Percentiles rank a stretch among this genome's conserved stretches.
These are phyloP conservation scores for Halcyon malimbica DNA, from an alignment of 2,113 vertebrate genomes.

Conservation along the genomic window DNA sequence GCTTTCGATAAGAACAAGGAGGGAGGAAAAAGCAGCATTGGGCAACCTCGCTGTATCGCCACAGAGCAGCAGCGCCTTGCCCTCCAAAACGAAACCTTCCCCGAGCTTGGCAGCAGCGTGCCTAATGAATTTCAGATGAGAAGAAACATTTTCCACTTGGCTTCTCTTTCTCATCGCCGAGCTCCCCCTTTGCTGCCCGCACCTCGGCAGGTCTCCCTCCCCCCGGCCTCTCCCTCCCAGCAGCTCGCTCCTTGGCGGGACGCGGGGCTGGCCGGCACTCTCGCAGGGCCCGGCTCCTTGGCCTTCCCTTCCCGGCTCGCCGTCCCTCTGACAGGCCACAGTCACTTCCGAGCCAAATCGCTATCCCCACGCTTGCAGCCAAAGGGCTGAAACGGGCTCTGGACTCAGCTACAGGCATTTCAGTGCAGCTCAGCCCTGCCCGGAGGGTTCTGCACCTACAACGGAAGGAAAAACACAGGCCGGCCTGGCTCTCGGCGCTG, in stretches of 20 bases:
- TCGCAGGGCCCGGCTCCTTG: not conserved
- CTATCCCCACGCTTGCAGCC: not conserved
- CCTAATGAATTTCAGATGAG: not conserved
- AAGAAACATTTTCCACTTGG: not conserved
- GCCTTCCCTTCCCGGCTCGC: not conserved
- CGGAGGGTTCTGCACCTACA: not conserved
- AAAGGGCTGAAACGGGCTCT: not conserved
- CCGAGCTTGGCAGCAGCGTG: not conserved
- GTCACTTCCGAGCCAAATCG: conserved; percentile 5
- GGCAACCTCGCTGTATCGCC: not conserved
- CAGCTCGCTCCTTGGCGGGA: not conserved
- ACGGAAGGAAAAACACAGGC: not conserved
- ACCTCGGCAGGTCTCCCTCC: not conserved
- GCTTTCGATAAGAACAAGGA: not conserved
- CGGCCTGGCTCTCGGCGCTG: not conserved
- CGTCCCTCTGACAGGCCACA: not conserved
- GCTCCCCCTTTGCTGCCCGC: not conserved
- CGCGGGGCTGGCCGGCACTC: not conserved
- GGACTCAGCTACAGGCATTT: not conserved
- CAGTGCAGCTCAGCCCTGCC: not conserved
- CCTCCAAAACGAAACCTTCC: not conserved
- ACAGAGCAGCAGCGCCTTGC: not conserved
- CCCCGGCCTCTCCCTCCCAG: not conserved
- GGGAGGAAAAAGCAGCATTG: not conserved
- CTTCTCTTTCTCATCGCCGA: not conserved